Evolutionary conservation across 2,888 invertebrate species (phyloP), one percentile per base, ranked within the genome.

Genomic region (Dolichopus griseipennis): DNA sequence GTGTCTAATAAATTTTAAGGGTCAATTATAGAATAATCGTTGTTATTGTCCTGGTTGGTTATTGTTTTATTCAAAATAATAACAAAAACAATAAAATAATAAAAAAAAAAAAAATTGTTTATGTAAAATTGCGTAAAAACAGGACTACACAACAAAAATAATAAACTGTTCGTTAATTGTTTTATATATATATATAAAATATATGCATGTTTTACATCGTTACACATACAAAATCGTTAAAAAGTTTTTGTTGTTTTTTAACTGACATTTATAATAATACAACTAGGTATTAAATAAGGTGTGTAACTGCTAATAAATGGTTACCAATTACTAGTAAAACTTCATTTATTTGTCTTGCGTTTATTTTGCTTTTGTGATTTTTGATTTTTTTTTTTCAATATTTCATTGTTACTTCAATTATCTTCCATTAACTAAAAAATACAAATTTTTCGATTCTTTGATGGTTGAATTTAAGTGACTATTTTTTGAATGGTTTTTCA

Each of bases 241-340:
- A n/a, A n/a, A n/a, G n/a, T 12, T 52, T 52, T 52, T 12, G 2
- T 15, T 52, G 2, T 27, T 27, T 27, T 27, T 27, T 27, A 5
- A 5, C 27, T 27, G 27, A 27, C 27, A 5, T 27, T 27, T 27
- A 4, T 27, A 27, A 27, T 27, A 27, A 27, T 5, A 27, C 27
- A 27, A 27, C 27, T 52, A 52, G 18, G 18, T 52, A 64, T 64
- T 64, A 34, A 64, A 34, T 20, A 34, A 37, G 64, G 64, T 64
- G 64, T 64, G 64, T 64, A 33, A 64, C 20, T 33, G 64, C 34
- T 64, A 64, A 64, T 64, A 64, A 64, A 64, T 64, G 37, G 34
- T 64, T 64, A 64, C 64, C 64, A 64, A 34, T 34, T 64, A 64
- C 64, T n/a, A 33, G n/a, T 52, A 52, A 27, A 27, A 18, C 52